Percentiles rank a stretch among this genome's conserved stretches.
phyloP scores from a whole-genome alignment of 2,113 vertebrate genomes.

The Sander vitreus region DNA sequence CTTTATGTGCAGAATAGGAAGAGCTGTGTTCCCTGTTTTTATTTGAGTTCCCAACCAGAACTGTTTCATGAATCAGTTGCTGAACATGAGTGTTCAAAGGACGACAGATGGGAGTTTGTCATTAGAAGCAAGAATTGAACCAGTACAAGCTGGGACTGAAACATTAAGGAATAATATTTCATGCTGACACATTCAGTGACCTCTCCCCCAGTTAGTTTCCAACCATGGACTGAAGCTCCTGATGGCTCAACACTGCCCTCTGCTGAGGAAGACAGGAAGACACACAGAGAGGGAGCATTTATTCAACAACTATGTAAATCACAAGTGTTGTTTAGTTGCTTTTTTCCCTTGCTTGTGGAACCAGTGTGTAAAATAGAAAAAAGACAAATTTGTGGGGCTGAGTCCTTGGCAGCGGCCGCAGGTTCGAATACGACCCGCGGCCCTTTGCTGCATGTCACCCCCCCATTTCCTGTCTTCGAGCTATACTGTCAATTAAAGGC shows the following conservation, averaged over 20 bases:
- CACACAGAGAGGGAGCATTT: not conserved
- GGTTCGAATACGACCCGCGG: too few relatives aligned
- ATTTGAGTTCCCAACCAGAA: not conserved
- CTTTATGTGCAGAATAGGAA: conserved; percentile 1
- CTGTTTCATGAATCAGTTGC: not conserved
- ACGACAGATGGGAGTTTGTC: not conserved
- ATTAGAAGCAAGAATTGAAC: conserved; percentile 13
- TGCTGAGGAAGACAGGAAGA: conserved; percentile 39
- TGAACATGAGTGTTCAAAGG: not conserved
- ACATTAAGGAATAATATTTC: conserved; percentile 28
- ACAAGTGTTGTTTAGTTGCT: not conserved
- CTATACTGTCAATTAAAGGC: too few relatives aligned
- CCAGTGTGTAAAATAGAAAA: not conserved
- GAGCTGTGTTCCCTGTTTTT: not conserved
- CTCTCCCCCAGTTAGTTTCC: conserved; percentile 42
- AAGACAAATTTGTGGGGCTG: not conserved
- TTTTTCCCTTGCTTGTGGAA: not conserved
- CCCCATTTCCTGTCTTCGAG: too few relatives aligned
- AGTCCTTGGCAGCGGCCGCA: too few relatives aligned
- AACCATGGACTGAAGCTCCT: not conserved
- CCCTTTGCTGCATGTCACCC: too few relatives aligned
- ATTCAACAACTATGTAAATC: not conserved
- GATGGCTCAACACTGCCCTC: conserved; percentile 46
- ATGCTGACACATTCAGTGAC: conserved; percentile 33
- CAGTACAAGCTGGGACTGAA: conserved; percentile 11